Evolutionary conservation across 1,140 invertebrate genomes (phyloP).

Genomic region (Mactra quadrangularis): DNA sequence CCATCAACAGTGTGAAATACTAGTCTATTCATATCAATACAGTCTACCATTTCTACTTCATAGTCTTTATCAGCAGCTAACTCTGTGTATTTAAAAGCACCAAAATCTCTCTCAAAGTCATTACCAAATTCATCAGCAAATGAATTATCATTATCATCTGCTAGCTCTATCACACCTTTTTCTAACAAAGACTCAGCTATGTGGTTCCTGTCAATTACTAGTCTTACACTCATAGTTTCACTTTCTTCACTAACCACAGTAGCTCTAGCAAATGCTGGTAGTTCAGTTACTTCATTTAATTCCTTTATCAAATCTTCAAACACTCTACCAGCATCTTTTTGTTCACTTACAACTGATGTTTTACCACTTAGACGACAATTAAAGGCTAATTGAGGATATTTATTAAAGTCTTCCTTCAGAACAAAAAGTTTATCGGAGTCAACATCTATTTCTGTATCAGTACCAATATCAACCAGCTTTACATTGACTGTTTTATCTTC

Average conservation of each 20-base stretch:
- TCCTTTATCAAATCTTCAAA: slow-evolving; percentile 29
- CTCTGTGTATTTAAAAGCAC: slow-evolving; percentile 26
- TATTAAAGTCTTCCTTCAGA: slow-evolving; percentile 34
- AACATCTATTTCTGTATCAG: neutral
- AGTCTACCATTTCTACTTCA: slow-evolving; percentile 39
- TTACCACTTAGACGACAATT: slow-evolving; percentile 85
- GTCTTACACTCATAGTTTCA: slow-evolving; percentile 11
- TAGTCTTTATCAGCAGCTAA: slow-evolving; percentile 38
- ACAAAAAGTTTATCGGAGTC: neutral
- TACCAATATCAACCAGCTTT: slow-evolving; percentile 43
- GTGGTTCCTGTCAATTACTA: slow-evolving; percentile 41
- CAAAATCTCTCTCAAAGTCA: slow-evolving; percentile 22
- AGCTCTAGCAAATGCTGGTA: slow-evolving; percentile 53
- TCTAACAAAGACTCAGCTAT: slow-evolving; percentile 21
- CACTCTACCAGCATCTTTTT: slow-evolving; percentile 83
- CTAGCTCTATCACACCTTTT: slow-evolving; percentile 36
- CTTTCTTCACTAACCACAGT: slow-evolving; percentile 34
- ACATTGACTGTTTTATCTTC: slow-evolving; percentile 6
- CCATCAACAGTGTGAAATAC: slow-evolving; percentile 41
- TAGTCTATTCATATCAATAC: slow-evolving; percentile 44
- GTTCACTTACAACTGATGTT: slow-evolving; percentile 87
- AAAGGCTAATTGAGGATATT: slow-evolving; percentile 71
- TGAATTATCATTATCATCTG: neutral
- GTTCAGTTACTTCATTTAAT: neutral
- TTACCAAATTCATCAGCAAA: neutral